Conservation (phyloP, 2,888 invertebrate species). For the Scaptomyza tumidula region DNA sequence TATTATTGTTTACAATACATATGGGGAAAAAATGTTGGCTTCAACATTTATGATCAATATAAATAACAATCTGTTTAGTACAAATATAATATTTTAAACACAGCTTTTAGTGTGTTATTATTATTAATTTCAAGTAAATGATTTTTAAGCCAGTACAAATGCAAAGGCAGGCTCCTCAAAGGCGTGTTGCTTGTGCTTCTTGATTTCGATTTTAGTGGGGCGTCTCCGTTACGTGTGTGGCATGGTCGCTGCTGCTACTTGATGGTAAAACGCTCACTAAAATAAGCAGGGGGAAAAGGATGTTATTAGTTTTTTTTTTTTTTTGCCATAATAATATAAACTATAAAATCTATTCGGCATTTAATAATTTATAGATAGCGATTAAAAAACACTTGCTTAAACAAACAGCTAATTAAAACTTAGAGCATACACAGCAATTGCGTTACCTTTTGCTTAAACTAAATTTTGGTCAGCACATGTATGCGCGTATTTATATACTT, state of each 20-base stretch:
- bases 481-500: not conserved
- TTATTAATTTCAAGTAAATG: constrained; percentile 17
- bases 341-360: not conserved
- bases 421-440: constrained; percentile 23
- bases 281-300: constrained; percentile 30
- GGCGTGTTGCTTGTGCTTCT: constrained; percentile 6
- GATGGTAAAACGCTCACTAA: constrained; percentile 80
- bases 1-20: constrained; percentile 42
- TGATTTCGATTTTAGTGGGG: constrained; percentile 27
- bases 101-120: constrained; percentile 25
- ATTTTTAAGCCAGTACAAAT: constrained; percentile 50
- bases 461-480: constrained; percentile 29
- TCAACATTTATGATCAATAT: constrained; percentile 43
- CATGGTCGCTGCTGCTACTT: constrained; percentile 65
- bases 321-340: not conserved
- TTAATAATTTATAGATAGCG: not conserved
- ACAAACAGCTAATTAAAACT: constrained; percentile 45
- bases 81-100: constrained; percentile 42
- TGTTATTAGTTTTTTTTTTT: constrained; percentile 19
- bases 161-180: constrained; percentile 16
- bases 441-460: constrained; percentile 53
- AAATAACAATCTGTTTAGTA: constrained; percentile 45
- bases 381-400: constrained; percentile 23
- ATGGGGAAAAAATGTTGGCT: constrained; percentile 22
- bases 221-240: constrained; percentile 33